Evolutionary conservation across 2,797 vertebrate genomes (phyloP).

Genomic region (Enteromius thamalakanensis): DNA sequence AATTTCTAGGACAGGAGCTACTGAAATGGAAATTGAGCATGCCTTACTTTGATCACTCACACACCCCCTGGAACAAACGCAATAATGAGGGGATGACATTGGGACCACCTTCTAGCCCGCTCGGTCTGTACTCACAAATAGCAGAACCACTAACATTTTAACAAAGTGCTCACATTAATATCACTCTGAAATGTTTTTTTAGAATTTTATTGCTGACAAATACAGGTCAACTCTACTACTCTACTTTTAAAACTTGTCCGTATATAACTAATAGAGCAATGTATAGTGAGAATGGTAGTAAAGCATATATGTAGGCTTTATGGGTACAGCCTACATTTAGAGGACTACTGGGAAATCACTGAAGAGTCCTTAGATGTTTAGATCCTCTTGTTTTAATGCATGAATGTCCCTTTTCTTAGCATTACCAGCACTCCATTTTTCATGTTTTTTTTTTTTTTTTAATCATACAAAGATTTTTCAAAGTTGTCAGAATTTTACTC

Average conservation of each 20-base stretch:
- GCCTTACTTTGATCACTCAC: slow-evolving; percentile 57
- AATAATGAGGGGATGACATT: slow-evolving; percentile 70
- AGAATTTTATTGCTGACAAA: background rate
- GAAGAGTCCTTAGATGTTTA: slow-evolving; percentile 19
- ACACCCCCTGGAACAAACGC: slow-evolving; percentile 70
- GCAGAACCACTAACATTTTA: slow-evolving; percentile 22
- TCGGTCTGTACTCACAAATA: slow-evolving; percentile 2
- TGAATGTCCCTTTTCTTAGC: background rate
- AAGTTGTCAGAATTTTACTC: too few relatives aligned
- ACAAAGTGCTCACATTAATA: slow-evolving; percentile 9
- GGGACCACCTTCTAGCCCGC: slow-evolving; percentile 60
- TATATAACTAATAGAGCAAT: slow-evolving; percentile 1
- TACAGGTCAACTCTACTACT: slow-evolving; percentile 9
- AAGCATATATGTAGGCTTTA: slow-evolving; percentile 29
- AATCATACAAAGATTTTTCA: too few relatives aligned
- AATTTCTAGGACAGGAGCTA: slow-evolving; percentile 79
- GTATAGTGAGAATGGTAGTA: background rate
- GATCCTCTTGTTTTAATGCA: background rate
- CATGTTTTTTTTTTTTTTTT: too few relatives aligned
- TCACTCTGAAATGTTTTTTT: background rate
- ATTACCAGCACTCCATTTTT: background rate
- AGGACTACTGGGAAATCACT: slow-evolving; percentile 45
- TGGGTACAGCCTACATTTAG: slow-evolving; percentile 9
- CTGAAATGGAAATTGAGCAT: slow-evolving; percentile 74
- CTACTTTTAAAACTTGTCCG: background rate